Evolutionary conservation across 1,140 invertebrate species (phyloP), one percentile per base, ranked within the genome.

Genomic region (Drosophila sucinea): DNA sequence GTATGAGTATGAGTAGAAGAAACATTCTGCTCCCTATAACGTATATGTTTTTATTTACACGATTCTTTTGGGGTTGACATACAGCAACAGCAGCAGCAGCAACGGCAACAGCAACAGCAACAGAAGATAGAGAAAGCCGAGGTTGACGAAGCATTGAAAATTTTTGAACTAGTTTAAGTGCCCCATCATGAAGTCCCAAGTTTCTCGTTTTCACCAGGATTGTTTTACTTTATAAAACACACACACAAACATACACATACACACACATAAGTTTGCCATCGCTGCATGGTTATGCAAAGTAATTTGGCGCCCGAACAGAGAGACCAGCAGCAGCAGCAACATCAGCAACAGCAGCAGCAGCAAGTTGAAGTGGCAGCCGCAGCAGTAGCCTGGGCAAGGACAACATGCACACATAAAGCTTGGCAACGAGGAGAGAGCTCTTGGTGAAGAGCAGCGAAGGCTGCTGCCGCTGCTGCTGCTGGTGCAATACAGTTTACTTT

Each of bases 121-220:
- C 70, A 73, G 71, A 61, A 66, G 73, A 29, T 57, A 77, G 73
- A 77, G 74, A 77, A 75, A 77, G 76, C 65, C 73, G 56, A 58
- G 56, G 76, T 79, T 76, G 76, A 79, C 76, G 73, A 76, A 51
- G 73, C 76, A 79, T 79, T 79, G 76, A 86, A 83, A 89, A 89
- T 77, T 89, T 85, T 84, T 89, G 84, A 90, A 89, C 84, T 89
- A 89, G 84, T 89, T 89, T 89, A 89, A 89, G 84, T 89, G 85
- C 85, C 84, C 84, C 84, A 89, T 89, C 85, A 89, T 89, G 81
- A 87, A 89, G 84, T 89, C 84, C 84, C 84, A 89, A 89, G 84
- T 89, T 89, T 89, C 84, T 89, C 84, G 84, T 89, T 89, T 89
- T 90, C 84, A 80, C 84, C 84, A 89, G 85, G 85, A 89, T 89